Percentiles rank a stretch among this genome's conserved stretches.
phyloP scores from a whole-genome alignment of 2,888 invertebrate genomes.

The Chouioia cunea region DNA sequence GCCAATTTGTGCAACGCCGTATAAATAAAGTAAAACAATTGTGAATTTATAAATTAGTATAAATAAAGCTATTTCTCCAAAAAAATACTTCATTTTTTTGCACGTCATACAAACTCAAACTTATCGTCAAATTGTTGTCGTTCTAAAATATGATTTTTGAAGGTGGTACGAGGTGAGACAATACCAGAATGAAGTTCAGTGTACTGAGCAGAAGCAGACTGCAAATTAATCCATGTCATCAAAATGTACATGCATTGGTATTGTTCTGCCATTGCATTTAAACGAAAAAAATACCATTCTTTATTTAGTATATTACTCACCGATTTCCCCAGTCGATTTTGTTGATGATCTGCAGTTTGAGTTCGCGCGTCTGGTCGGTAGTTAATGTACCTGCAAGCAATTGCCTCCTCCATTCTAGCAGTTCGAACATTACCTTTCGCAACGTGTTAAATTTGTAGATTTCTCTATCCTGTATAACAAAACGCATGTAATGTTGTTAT shows the following conservation, averaged over 20 bases:
- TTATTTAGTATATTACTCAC: conserved; percentile 73
- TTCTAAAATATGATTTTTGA: too few relatives aligned
- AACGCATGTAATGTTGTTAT: neutral
- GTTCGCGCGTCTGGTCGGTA: conserved; percentile 89
- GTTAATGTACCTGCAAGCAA: conserved; percentile 90
- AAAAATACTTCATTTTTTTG: neutral
- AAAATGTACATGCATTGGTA: conserved; percentile 7
- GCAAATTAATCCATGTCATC: neutral
- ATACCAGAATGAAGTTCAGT: conserved; percentile 12
- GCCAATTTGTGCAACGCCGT: conserved; percentile 55
- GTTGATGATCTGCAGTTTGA: conserved; percentile 87
- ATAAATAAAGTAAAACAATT: conserved; percentile 43
- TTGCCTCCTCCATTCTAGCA: conserved; percentile 87
- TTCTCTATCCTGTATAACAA: conserved; percentile 78
- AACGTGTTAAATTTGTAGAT: conserved; percentile 87
- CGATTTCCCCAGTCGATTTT: conserved; percentile 97
- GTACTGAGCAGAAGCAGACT: neutral
- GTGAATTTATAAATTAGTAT: conserved; percentile 46
- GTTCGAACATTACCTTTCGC: conserved; percentile 89
- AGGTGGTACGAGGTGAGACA: too few relatives aligned
- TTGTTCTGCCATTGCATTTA: neutral
- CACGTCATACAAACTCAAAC: neutral
- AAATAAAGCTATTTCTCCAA: conserved; percentile 48
- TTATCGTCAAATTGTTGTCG: too few relatives aligned
- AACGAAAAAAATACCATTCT: too few relatives aligned